Conservation (phyloP, 2,888 invertebrate genomes). For the Acanthosepion lycidas region DNA sequence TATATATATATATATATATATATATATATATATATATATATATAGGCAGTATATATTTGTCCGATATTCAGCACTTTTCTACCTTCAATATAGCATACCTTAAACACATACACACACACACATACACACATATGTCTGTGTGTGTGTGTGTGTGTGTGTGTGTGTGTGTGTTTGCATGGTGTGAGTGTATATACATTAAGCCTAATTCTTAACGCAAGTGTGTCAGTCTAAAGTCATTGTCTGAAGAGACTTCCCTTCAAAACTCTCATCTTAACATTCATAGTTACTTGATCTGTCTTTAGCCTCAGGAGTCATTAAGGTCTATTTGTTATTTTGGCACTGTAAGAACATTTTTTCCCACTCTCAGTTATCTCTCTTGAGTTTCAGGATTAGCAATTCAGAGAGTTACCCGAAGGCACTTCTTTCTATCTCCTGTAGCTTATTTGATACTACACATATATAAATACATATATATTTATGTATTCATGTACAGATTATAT, state of each 20-base stretch:
- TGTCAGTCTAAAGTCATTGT: neutral
- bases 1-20: too few species aligned
- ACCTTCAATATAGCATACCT: too few species aligned
- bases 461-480: neutral
- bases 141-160: too few species aligned
- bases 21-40: too few species aligned
- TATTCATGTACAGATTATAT: neutral
- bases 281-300: constrained; percentile 6
- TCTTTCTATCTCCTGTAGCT: neutral
- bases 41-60: too few species aligned
- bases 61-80: too few species aligned
- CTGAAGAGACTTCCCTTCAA: neutral
- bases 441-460: neutral
- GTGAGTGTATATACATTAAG: too few species aligned
- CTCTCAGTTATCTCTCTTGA: neutral
- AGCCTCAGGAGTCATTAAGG: neutral
- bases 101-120: neutral
- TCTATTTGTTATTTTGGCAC: neutral
- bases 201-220: too few species aligned
- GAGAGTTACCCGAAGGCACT: neutral
- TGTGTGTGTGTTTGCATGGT: too few species aligned
- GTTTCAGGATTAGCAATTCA: neutral
- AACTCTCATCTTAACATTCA: neutral
- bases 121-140: too few species aligned
- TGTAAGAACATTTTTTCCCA: neutral